Conservation (phyloP, 2,797 vertebrate species). For the Acrossocheilus fasciatus region DNA sequence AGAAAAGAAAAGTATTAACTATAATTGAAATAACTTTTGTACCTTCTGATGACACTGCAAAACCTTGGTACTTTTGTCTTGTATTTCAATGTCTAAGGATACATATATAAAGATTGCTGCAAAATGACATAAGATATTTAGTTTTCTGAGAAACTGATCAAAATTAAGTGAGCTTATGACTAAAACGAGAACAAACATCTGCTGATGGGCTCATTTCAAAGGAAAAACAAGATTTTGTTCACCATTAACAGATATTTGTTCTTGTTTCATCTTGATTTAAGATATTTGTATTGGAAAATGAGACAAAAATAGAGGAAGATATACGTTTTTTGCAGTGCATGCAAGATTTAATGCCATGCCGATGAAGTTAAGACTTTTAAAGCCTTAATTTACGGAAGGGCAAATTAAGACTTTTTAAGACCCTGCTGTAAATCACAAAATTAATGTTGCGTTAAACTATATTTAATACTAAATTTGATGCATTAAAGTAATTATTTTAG, state of each 20-base stretch:
- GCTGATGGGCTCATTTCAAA: background rate
- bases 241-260: too few species aligned
- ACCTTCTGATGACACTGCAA: background rate
- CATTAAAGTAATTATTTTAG: background rate
- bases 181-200: background rate
- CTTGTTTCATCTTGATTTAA: background rate
- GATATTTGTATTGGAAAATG: background rate
- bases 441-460: background rate
- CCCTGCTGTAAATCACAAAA: slow-evolving; percentile 8
- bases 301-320: background rate
- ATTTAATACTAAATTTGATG: background rate
- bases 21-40: background rate
- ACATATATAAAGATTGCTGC: background rate
- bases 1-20: too few species aligned
- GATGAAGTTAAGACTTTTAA: background rate
- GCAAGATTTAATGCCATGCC: too few species aligned
- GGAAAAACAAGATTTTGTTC: background rate
- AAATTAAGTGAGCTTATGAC: background rate
- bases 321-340: background rate
- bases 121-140: background rate
- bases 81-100: background rate
- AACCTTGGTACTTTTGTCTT: background rate
- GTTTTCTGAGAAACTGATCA: background rate
- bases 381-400: background rate
- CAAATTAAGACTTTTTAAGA: background rate